Base-by-base conservation (phyloP, 2,888 invertebrate genomes). In the Lomographa bimaculata region DNA sequence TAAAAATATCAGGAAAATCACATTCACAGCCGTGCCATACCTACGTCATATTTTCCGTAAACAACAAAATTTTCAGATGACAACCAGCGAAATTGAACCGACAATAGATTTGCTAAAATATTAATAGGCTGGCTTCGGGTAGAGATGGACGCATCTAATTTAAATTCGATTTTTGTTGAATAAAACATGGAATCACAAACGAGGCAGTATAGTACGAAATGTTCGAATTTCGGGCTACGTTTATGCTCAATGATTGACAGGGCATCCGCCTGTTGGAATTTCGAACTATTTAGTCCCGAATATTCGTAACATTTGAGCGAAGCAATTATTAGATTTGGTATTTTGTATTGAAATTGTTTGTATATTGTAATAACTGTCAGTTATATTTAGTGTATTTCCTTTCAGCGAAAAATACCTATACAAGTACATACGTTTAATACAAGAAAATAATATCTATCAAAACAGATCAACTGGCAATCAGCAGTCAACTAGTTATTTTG, bases 131-230 rank as follows among this genome's bases (percentile, higher is more conserved):
- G 44, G 28, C 24, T 18, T 25, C 23, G 32, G 18, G 7, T 39
- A 32, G 28, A 29, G 43, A 30, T 21, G 32, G 42, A 41, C 49
- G 41, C 30, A 28, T 40, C 45, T 54, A 47, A 54, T 54, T 51
- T 47, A 47, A 50, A 51, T 51, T 47, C 45, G 41, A 47, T 47
- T 33, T 46, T 47, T 35, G 39, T 42, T 54, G 54, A 51, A 54
- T 54, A 54, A 54, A 50, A 54, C 45, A 54, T 54, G 39, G 44
- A 48, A 39, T 41, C 24, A 34, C 25, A 36, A 45, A 49, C 40
- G 37, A 38, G 28, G 28, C 33, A 39, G 34, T 36, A 12, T 34
- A 38, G n/a, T n/a, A n/a, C n/a, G n/a, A n/a, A n/a, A n/a, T n/a
- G 26, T 35, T 41, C 33, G 33, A 27, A 32, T 36, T 46, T 40